Conservation (phyloP, 2,797 vertebrate species). For the Peromyscus eremicus region DNA sequence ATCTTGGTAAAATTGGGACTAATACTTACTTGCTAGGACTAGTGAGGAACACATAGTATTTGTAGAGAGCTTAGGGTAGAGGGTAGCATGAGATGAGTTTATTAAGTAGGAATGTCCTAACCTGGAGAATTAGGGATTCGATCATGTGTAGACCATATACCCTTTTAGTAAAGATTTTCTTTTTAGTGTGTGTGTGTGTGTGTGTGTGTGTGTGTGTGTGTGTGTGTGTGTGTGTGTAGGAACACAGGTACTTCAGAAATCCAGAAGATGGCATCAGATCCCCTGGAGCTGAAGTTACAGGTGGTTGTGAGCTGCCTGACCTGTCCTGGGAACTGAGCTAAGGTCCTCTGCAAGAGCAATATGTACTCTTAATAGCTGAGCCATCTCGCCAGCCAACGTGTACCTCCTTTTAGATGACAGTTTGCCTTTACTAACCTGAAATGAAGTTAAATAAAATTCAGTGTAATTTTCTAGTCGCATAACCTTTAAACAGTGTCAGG, state of each 20-base stretch:
- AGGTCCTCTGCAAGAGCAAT: not conserved
- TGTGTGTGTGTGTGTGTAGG: not conserved
- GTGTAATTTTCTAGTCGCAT: not conserved
- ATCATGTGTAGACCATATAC: not conserved
- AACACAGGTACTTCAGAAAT: not conserved
- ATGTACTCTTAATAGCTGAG: not conserved
- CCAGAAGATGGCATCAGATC: not conserved
- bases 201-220: not conserved
- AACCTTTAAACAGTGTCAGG: not conserved
- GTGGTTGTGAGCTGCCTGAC: not conserved
- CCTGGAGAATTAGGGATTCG: not conserved
- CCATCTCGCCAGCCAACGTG: not conserved
- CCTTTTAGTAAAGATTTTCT: not conserved
- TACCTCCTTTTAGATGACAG: not conserved
- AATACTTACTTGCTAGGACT: not conserved
- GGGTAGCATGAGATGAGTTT: not conserved
- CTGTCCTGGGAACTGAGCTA: not conserved
- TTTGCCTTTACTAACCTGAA: not conserved
- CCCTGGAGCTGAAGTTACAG: no score
- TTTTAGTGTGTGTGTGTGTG: no score
- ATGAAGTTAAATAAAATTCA: not conserved
- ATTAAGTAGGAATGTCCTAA: not conserved
- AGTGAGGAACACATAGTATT: not conserved
- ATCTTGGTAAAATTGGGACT: not conserved
- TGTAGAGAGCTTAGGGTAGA: not conserved